Base-by-base conservation (phyloP, 2,113 vertebrate genomes). In the Petrocephalus zakoni region DNA sequence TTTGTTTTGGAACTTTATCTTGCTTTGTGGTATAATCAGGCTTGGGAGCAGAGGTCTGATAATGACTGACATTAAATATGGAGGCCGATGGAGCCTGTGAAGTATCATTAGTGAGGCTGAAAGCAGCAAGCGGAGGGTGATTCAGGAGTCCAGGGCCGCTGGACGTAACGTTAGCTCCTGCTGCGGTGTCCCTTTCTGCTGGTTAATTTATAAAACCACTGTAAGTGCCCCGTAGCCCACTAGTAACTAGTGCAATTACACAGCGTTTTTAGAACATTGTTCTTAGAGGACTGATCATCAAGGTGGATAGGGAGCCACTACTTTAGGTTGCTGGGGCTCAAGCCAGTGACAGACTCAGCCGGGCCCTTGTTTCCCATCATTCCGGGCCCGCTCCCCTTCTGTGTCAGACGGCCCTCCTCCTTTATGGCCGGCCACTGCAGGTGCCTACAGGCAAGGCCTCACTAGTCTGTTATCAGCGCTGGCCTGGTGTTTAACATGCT, bases 191-290 rank as follows among this genome's bases (percentile, higher is more conserved):
- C 85, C 55, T 46, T 29, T 25, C 55, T 42, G 9, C 25, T 19
- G 55, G 34, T 61, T 87, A 47, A 87, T 87, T 34, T 87, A 46
- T 87, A 87, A 87, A 53, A 58, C 25, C 29, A 34, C 34, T n/a
- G 37, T 34, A 34, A 29, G 22, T 85, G 11, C n/a, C 8, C 9
- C 37, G 5, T 5, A n/a, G 19, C 19, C 34, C 19, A 2, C 29
- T 46, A 22, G n/a, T 46, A 64, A 49, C 37, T 46, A 17, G 7
- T n/a, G 56, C 42, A 47, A 56, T 47, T 10, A 11, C 22, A 61
- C 37, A 15, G 19, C 21, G 1, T 78, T 78, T 42, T 78, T 37
- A 19, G 72, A 64, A 78, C 34, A 61, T 58, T 87, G 56, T 64
- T 17, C 34, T 64, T 47, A 15, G 49, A 87, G 56, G 34, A 46